A percentile compares a stretch with the other conserved stretches of the same genome.
Evolutionary conservation across 1,140 invertebrate species (phyloP).

Genomic region (Drosophila mojavensis): DNA sequence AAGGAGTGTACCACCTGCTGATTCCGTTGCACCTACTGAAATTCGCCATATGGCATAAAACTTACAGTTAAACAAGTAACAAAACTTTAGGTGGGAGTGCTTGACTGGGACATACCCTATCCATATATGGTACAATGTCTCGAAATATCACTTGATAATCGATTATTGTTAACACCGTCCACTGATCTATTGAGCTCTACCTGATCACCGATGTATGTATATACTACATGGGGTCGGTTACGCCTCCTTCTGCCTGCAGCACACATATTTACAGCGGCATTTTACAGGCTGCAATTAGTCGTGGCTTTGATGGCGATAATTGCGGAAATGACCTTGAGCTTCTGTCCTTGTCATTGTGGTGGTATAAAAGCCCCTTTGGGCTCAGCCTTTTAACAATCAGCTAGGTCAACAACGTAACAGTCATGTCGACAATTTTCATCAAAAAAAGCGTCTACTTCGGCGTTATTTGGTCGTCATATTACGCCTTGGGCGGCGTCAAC

Average conservation of each 20-base stretch:
- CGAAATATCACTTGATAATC: no score
- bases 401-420: not conserved
- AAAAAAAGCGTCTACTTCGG: constrained; percentile 30
- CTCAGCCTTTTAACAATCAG: not conserved
- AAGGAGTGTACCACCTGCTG: not conserved
- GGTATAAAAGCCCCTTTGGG: constrained; percentile 23
- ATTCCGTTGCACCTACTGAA: not conserved
- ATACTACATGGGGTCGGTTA: not conserved
- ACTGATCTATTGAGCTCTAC: no score
- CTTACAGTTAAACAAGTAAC: constrained; percentile 6
- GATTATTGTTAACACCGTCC: no score
- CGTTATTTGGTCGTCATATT: constrained; percentile 28
- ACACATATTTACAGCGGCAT: not conserved
- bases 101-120: no score
- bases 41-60: constrained; percentile 14
- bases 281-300: constrained; percentile 21
- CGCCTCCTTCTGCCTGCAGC: not conserved
- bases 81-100: no score
- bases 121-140: no score
- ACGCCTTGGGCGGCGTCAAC: constrained; percentile 35
- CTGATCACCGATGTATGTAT: no score
- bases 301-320: constrained; percentile 35
- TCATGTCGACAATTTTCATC: not conserved
- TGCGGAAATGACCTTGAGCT: constrained; percentile 18
- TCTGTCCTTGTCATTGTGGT: not conserved